A percentile compares a stretch with the other conserved stretches of the same genome.
Evolutionary conservation across 2,888 invertebrate genomes (phyloP).

Genomic region (Heliconius charithonia): DNA sequence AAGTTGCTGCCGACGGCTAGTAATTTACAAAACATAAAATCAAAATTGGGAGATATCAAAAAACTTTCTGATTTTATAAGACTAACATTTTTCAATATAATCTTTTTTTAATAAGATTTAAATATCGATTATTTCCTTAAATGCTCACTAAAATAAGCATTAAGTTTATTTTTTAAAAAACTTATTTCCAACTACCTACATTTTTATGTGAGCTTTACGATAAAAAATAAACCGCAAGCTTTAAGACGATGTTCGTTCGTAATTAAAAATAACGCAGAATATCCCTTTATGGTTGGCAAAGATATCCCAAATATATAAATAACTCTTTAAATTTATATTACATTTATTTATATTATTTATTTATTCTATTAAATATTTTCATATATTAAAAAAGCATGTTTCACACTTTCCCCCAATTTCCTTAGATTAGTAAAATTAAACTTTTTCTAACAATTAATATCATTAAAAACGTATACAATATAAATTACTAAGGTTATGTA

Average conservation of each 20-base stretch:
- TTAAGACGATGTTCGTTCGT: conserved; percentile 29
- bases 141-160: not conserved
- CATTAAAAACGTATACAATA: too few relatives aligned
- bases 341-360: not conserved
- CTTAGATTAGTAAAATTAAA: too few relatives aligned
- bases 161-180: not conserved
- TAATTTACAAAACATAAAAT: not conserved
- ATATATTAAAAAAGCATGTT: too few relatives aligned
- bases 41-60: not conserved
- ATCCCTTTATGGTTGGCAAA: conserved; percentile 20
- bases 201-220: conserved; percentile 26
- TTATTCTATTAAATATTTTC: not conserved
- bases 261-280: conserved; percentile 26
- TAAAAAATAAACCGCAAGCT: conserved; percentile 22
- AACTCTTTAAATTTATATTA: not conserved
- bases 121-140: not conserved
- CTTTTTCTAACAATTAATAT: too few relatives aligned
- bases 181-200: not conserved
- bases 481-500: too few relatives aligned
- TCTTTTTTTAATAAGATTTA: not conserved
- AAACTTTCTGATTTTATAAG: not conserved
- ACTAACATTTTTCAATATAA: not conserved
- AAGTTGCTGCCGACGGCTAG: not conserved
- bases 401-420: too few relatives aligned
- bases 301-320: not conserved